Evolutionary conservation across 2,113 vertebrate genomes (phyloP), one percentile per base, ranked within the genome.

Genomic region (Ceratotherium simum): DNA sequence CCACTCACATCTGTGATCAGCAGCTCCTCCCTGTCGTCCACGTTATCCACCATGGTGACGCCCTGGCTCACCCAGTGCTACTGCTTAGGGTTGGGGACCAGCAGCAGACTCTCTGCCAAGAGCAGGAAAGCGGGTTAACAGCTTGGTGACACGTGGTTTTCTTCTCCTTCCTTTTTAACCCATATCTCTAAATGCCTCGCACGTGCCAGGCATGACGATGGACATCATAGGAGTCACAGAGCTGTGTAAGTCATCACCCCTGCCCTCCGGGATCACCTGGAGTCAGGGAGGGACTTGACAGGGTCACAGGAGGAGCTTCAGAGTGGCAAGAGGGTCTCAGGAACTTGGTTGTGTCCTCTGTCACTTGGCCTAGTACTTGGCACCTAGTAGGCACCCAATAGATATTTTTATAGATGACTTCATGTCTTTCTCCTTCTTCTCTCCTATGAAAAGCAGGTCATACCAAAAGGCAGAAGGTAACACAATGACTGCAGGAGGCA

Each of bases 51-150:
- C 12, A 39, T 6, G 9, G 88, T 96, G 67, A 96, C 92, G 2
- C 98, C 97, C 89, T 96, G 96, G 84, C 91, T 97, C 18, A 97
- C 72, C 72, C 97, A 64, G 4, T 17, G 58, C 82, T 97, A 90
- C 48, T 96, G 83, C 33, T 98, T 97, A 8, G 97, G 95, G 75
- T 39, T 95, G 31, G 97, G 79, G 46, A 96, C 93, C 78, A 98
- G 96, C 33, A 99, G 97, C 83, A 97, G 95, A 36, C 54, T 78
- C 65, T 98, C 98, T 98, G 93, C 82, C 87, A 85, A 72, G 75
- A 83, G 90, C 90, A 94, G 58, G 69, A 91, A 87, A 81, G 25
- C 25, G 17, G 46, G 46, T 94, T n/a, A 73, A 25, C 65, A 25
- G 85, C 70, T 42, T 33, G 67, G 39, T 18, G 54, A 89, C 0